These are phyloP conservation scores for Acanthiza pusilla DNA, from an alignment of 2,797 vertebrate genomes.

Conservation along the genomic window DNA sequence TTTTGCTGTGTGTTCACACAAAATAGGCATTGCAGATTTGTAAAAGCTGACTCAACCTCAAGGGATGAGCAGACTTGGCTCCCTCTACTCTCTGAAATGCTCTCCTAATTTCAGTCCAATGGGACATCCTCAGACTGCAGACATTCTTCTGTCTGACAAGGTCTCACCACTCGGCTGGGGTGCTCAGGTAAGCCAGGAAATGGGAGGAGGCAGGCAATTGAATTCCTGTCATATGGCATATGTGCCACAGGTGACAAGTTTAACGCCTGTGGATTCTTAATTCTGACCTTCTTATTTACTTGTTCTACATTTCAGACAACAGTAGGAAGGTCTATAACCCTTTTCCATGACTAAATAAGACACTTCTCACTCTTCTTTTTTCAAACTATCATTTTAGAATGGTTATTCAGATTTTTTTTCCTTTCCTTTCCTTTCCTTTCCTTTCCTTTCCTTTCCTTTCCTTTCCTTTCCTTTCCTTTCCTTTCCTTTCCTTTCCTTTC, in stretches of 20 bases:
- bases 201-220: too few species aligned
- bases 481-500: background rate
- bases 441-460: background rate
- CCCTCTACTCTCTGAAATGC: too few species aligned
- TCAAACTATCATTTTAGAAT: background rate
- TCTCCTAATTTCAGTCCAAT: too few species aligned
- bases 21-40: too few species aligned
- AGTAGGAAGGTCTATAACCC: background rate
- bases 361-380: background rate
- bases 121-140: too few species aligned
- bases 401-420: background rate
- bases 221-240: too few species aligned
- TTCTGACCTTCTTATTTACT: background rate
- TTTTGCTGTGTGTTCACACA: too few species aligned
- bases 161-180: too few species aligned
- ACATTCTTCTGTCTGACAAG: too few species aligned
- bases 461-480: background rate
- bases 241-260: background rate
- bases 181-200: too few species aligned
- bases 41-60: too few species aligned
- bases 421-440: background rate
- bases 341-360: background rate
- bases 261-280: background rate
- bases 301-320: background rate
- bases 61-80: too few species aligned